A percentile compares a stretch with the other conserved stretches of the same genome.
phyloP scores from a whole-genome alignment of 2,113 vertebrate genomes.

The Gnathonemus longibarbis region DNA sequence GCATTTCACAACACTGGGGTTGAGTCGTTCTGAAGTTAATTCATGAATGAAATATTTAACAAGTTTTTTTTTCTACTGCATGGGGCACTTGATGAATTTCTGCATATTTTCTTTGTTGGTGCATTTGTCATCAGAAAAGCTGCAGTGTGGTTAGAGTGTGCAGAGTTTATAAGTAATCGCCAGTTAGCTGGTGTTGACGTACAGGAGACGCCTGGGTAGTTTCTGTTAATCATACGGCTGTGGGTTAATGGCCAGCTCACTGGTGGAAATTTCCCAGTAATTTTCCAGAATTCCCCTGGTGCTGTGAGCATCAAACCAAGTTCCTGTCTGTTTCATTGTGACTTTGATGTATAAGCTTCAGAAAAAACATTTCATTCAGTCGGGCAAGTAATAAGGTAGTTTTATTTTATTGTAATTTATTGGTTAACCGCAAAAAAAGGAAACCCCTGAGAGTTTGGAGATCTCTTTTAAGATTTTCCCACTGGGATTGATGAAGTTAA shows the following conservation, averaged over 20 bases:
- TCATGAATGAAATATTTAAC: neutral
- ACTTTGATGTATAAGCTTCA: neutral
- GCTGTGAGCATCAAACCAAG: neutral
- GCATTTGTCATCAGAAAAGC: neutral
- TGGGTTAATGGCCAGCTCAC: neutral
- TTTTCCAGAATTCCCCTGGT: conserved; percentile 6
- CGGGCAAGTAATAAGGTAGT: neutral
- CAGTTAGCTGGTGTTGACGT: neutral
- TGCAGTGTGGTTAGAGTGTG: neutral
- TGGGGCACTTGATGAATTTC: neutral
- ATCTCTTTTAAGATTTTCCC: neutral
- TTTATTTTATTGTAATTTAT: neutral
- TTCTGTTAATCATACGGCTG: neutral
- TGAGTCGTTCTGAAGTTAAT: neutral
- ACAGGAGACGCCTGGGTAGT: neutral
- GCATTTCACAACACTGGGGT: neutral
- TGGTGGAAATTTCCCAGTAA: conserved; percentile 17
- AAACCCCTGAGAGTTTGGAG: neutral
- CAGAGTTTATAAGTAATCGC: neutral
- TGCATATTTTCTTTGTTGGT: neutral
- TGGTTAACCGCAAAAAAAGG: neutral
- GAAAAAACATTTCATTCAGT: neutral
- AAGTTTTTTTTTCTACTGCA: neutral
- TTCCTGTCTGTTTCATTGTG: neutral
- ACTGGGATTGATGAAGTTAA: neutral